Base-by-base conservation (phyloP, 1,140 invertebrate genomes). In the Stratiolaelaps scimitus region DNA sequence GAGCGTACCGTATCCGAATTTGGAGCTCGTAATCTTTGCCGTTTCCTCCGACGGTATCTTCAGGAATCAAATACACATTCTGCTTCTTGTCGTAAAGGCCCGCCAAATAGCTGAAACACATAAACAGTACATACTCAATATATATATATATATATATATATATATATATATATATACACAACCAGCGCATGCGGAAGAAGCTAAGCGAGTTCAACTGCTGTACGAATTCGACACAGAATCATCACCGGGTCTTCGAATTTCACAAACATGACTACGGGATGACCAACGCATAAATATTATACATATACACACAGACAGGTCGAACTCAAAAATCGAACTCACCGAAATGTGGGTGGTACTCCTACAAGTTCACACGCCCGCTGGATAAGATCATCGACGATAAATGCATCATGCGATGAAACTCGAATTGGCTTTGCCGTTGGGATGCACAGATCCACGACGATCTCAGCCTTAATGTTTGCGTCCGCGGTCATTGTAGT, bases 21-120 rank as follows among this genome's bases (percentile, higher is more conserved):
- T 60, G 53, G 10, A 60, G 53, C 26, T 60, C 23, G 10, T 60
- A 60, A 29, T 60, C 13, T 60, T 26, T 60, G 15, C 53, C 53
- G 23, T 60, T 23, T 2, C 53, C 53, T 15, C 53, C 53, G 53
- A 60, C 10, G 4, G 53, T 60, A 26, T 60, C 26, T 17, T 60
- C 26, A 1, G 53, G 20, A 15, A 26, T 10, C 20, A 60, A 60
- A 26, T 29, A 60, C 17, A 23, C 23, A 29, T 23, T 60, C 53
- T 20, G 26, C 15, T 60, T 34, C 2, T 29, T 15, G 10, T 60
- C 23, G 20, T 60, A 60, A 2, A 60, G 20, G 1, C 26, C 23
- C 10, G 20, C 34, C 15, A 60, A 23, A 26, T 60, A 60, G 15
- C 53, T 60, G 53, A 26, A 60, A 60, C 26, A 17, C 15, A 60